A percentile compares a stretch with the other conserved stretches of the same genome.
Conservation (phyloP, 2,888 invertebrate species). For the Aricia artaxerxes region DNA sequence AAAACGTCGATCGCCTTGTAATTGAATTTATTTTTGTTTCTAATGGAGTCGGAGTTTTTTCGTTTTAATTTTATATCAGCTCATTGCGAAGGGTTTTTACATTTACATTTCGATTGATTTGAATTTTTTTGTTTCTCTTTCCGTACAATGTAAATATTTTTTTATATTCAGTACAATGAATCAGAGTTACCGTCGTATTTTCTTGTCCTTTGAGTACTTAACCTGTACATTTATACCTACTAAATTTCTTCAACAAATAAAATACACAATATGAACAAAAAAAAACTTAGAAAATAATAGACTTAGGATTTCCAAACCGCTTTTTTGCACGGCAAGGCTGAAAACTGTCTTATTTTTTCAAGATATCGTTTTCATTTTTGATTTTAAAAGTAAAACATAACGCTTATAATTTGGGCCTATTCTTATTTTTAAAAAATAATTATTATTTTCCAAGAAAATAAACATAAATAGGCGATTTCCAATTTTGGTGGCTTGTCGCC, state of each 20-base stretch:
- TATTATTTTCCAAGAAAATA: too few relatives aligned
- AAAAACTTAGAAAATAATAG: too few relatives aligned
- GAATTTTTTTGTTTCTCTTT: conserved; percentile 28
- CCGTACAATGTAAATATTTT: background rate
- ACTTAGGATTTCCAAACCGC: too few relatives aligned
- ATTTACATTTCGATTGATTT: conserved; percentile 24
- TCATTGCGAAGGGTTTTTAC: conserved; percentile 21
- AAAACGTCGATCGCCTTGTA: conserved; percentile 80
- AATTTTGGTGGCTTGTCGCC: too few relatives aligned
- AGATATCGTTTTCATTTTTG: too few relatives aligned
- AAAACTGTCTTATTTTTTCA: too few relatives aligned
- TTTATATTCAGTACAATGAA: background rate
- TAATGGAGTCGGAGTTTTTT: conserved; percentile 75
- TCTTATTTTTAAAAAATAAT: too few relatives aligned
- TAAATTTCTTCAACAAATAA: background rate
- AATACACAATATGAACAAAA: too few relatives aligned
- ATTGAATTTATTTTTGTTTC: conserved; percentile 81
- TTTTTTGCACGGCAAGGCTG: too few relatives aligned
- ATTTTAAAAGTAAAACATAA: too few relatives aligned
- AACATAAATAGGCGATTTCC: too few relatives aligned
- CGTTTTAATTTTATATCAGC: conserved; percentile 73
- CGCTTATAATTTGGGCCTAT: too few relatives aligned
- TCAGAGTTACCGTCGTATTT: background rate
- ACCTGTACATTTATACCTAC: background rate
- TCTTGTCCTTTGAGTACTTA: background rate